These are phyloP conservation scores for Rotaria sp. DNA, from an alignment of 2,888 invertebrate species.

Conservation along the genomic window DNA sequence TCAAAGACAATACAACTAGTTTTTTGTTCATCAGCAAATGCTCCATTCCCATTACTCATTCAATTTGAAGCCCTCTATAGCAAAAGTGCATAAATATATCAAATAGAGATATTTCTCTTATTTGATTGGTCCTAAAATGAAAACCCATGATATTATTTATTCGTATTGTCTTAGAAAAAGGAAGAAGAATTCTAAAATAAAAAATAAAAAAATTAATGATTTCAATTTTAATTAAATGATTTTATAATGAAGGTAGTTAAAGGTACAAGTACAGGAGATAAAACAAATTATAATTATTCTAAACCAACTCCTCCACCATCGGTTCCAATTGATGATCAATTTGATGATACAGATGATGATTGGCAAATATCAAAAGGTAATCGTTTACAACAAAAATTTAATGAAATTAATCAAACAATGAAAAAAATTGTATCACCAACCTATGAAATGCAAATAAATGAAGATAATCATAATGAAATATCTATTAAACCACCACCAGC, in stretches of 20 bases:
- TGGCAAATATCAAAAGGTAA: not conserved
- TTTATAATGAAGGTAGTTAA: not conserved
- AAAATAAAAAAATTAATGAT: not conserved
- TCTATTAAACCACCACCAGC: not conserved
- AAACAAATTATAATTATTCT: not conserved
- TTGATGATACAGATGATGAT: not conserved
- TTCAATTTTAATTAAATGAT: not conserved
- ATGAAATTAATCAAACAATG: not conserved
- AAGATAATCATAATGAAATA: not conserved
- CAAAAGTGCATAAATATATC: not conserved
- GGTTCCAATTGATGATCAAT: not conserved
- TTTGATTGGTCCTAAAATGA: not conserved
- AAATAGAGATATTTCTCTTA: not conserved
- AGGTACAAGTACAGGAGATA: not conserved
- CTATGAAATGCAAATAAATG: not conserved
- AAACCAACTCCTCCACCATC: not conserved
- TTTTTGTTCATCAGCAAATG: too few relatives aligned
- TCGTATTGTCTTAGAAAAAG: not conserved
- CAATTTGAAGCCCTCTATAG: not conserved
- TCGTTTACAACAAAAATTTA: not conserved
- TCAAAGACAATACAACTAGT: too few relatives aligned
- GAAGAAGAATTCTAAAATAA: not conserved
- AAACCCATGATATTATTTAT: constrained; percentile 9
- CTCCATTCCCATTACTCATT: not conserved
- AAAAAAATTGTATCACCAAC: not conserved